These are phyloP conservation scores for Jaculus jaculus DNA, from an alignment of 2,113 vertebrate genomes.

Conservation along the genomic window DNA sequence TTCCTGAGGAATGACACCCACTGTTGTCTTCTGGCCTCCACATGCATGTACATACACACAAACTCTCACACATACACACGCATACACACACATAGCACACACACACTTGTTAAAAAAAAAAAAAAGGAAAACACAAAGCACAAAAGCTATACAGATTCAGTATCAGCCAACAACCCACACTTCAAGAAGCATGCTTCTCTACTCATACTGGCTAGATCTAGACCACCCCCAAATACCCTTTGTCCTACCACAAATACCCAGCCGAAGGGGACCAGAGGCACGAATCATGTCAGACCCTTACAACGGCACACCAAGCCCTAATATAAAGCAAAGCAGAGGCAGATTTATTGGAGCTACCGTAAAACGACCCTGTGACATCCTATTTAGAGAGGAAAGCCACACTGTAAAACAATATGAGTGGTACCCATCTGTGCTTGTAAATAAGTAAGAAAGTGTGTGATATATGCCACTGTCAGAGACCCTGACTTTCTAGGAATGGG, in stretches of 20 bases:
- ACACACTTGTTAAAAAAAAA: background rate
- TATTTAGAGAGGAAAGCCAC: background rate
- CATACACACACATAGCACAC: too few relatives aligned
- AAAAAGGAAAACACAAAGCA: background rate
- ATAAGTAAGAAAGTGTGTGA: background rate
- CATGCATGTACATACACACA: too few relatives aligned
- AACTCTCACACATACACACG: too few relatives aligned
- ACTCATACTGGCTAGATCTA: background rate
- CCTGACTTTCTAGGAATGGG: background rate
- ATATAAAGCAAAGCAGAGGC: background rate
- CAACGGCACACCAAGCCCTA: background rate
- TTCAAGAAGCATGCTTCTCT: background rate
- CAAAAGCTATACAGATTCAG: background rate
- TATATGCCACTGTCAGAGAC: background rate
- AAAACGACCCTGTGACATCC: background rate
- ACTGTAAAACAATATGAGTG: background rate
- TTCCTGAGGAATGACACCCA: too few relatives aligned
- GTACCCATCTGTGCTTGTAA: background rate
- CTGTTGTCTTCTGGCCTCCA: too few relatives aligned
- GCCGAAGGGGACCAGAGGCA: background rate
- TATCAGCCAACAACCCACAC: background rate
- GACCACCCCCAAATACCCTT: background rate
- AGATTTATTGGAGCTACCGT: background rate
- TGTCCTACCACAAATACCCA: background rate
- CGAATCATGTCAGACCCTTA: background rate